phyloP scores from a whole-genome alignment of 2,888 invertebrate genomes.

The Cetonia aurata region DNA sequence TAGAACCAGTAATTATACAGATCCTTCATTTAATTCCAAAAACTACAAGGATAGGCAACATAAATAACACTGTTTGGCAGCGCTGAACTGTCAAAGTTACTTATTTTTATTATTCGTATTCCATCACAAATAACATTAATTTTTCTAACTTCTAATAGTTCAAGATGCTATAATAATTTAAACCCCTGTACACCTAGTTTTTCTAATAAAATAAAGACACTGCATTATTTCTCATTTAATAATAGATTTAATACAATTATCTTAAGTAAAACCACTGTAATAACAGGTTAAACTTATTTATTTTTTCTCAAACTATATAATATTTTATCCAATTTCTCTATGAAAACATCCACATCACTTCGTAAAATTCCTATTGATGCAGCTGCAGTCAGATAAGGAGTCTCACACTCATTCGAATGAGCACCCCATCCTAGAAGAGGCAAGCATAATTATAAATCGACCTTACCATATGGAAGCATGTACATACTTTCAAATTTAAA shows the following conservation, averaged over 20 bases:
- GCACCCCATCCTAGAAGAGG: conserved; percentile 76
- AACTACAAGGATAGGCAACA: no score
- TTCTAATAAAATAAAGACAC: not conserved
- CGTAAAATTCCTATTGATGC: conserved; percentile 77
- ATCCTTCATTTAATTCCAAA: no score
- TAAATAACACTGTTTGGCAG: no score
- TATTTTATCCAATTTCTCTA: conserved; percentile 68
- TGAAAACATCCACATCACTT: conserved; percentile 77
- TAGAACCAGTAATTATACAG: no score
- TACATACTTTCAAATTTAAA: conserved; percentile 71
- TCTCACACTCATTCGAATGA: conserved; percentile 72
- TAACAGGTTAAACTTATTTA: not conserved
- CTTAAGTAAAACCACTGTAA: no score
- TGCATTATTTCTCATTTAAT: not conserved
- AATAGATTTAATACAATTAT: no score
- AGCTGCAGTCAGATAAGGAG: conserved; percentile 81
- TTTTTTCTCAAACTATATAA: not conserved
- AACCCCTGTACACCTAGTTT: no score
- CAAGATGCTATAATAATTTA: no score
- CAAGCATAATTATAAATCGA: conserved; percentile 63
- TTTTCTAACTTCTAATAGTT: no score
- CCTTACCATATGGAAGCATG: conserved; percentile 64
- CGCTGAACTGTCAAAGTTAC: no score
- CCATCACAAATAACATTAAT: no score
- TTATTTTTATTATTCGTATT: not conserved